Percentiles rank a stretch among this genome's conserved stretches.
Conservation (phyloP, 2,888 invertebrate genomes). For the Taphrorychus bicolor region DNA sequence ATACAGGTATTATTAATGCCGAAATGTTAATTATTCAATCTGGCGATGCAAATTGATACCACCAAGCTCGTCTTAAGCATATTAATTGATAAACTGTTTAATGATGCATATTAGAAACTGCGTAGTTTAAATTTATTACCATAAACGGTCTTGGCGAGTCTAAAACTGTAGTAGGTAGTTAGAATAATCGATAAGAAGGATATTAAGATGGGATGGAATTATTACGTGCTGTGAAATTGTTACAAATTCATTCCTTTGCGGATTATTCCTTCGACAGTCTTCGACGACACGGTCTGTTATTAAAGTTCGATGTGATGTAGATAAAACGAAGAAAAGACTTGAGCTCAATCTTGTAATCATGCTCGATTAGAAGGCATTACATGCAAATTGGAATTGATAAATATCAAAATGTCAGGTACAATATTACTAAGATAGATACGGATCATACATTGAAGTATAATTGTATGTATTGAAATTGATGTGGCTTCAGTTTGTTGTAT, state of each 20-base stretch:
- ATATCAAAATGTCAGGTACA: background rate
- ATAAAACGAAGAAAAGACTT: background rate
- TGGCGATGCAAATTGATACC: background rate
- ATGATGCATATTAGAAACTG: background rate
- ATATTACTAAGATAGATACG: background rate
- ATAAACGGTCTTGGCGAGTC: background rate
- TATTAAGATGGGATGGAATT: too few species aligned
- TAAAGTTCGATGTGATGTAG: background rate
- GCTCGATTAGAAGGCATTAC: background rate
- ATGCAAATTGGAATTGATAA: background rate
- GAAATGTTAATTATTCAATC: background rate
- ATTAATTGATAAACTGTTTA: constrained; percentile 3
- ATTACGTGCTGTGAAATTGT: background rate
- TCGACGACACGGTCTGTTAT: background rate
- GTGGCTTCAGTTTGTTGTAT: background rate
- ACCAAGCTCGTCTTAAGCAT: background rate
- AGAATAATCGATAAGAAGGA: background rate
- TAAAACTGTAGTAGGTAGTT: background rate
- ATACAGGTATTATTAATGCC: background rate
- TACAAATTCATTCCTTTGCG: background rate
- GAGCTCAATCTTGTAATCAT: background rate
- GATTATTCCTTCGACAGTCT: background rate
- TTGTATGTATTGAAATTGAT: background rate
- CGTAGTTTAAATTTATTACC: background rate
- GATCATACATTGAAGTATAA: background rate